Conservation (phyloP, 2,888 invertebrate genomes). For the Lamellibrachia columna region DNA sequence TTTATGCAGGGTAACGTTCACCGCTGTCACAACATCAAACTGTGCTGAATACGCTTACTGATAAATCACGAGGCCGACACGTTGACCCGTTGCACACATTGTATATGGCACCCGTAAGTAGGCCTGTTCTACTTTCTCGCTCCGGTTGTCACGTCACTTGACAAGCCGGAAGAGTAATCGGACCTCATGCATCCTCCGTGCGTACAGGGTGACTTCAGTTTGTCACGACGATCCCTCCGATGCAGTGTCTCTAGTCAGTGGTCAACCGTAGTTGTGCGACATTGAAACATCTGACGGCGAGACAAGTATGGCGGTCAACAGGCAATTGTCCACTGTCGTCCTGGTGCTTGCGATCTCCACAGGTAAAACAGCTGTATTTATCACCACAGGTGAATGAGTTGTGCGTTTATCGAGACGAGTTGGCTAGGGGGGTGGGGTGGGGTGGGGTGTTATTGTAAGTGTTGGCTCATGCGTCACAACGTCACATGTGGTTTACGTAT, state of each 20-base stretch:
- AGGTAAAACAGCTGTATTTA: neutral
- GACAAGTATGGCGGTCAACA: neutral
- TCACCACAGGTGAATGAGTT: neutral
- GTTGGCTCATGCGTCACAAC: too few relatives aligned
- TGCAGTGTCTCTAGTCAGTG: neutral
- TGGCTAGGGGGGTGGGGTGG: neutral
- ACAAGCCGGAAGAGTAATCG: neutral
- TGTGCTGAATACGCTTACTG: neutral
- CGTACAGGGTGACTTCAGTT: neutral
- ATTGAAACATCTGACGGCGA: neutral
- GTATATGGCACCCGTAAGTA: neutral
- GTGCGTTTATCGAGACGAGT: neutral
- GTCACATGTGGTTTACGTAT: too few relatives aligned
- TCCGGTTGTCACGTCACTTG: neutral
- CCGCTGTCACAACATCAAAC: neutral
- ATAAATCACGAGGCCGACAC: neutral
- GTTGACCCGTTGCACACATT: neutral
- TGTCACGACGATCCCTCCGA: neutral
- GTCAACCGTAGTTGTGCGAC: neutral
- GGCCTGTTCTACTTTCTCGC: neutral
- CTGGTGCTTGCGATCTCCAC: neutral
- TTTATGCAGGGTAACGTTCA: too few relatives aligned
- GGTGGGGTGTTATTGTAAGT: neutral
- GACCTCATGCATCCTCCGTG: neutral
- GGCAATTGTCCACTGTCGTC: neutral